These are phyloP conservation scores for Caenorhabditis macrosperma DNA, from an alignment of 2,888 invertebrate genomes.

Conservation along the genomic window DNA sequence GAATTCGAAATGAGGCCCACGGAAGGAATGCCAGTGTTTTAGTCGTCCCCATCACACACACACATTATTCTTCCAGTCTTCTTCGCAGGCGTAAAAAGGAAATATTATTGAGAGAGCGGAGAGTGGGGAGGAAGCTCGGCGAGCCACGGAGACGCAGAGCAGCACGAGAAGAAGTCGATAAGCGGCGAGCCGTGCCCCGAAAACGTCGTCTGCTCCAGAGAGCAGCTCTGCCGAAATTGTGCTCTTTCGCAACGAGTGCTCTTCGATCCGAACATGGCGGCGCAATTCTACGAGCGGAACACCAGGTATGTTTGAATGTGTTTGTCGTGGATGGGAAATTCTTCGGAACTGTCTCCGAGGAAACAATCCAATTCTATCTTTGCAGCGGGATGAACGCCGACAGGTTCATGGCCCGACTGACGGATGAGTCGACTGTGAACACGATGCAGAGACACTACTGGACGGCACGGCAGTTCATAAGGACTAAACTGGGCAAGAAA, in stretches of 20 bases:
- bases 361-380: not conserved
- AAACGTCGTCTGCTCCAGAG: slow-evolving; percentile 26
- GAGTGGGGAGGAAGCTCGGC: not conserved
- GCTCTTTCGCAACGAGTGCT: slow-evolving; percentile 34
- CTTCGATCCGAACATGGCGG: slow-evolving; percentile 55
- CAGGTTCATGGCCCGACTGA: slow-evolving; percentile 70
- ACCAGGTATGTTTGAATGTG: slow-evolving; percentile 65
- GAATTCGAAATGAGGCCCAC: slow-evolving; percentile 5
- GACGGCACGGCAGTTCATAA: slow-evolving; percentile 92
- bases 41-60: not conserved
- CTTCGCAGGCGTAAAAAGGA: slow-evolving; percentile 4
- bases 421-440: slow-evolving; percentile 72
- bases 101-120: slow-evolving; percentile 26
- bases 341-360: too few relatives aligned
- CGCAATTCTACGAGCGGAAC: slow-evolving; percentile 66
- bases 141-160: slow-evolving; percentile 42
- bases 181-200: slow-evolving; percentile 42
- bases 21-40: not conserved
- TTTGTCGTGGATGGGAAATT: too few relatives aligned
- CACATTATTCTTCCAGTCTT: slow-evolving; percentile 22
- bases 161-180: slow-evolving; percentile 57
- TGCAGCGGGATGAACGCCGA: slow-evolving; percentile 78
- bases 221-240: slow-evolving; percentile 10
- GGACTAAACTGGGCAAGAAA: slow-evolving; percentile 75
- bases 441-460: slow-evolving; percentile 94